phyloP scores from a whole-genome alignment of 2,797 vertebrate genomes.

The Lycodopsis pacificus region DNA sequence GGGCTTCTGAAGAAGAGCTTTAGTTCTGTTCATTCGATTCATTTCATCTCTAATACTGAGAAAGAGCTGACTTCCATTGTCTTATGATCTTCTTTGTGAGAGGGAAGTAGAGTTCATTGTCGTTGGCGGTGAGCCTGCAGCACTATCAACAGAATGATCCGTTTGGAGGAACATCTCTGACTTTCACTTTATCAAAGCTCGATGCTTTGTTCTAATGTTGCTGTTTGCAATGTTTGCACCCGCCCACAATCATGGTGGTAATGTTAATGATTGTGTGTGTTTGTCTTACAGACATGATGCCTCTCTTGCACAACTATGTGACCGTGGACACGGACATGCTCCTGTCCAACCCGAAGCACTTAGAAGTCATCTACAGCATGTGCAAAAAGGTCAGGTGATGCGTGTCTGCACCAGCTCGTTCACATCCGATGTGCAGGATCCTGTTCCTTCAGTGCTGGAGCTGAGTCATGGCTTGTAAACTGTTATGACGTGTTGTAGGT shows the following conservation, averaged over 20 bases:
- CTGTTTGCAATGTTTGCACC: not conserved
- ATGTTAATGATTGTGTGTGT: not conserved
- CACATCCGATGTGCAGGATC: not conserved
- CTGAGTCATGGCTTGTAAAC: not conserved
- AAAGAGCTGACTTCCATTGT: not conserved
- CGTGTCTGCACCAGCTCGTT: not conserved
- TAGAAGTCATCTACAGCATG: slow-evolving; percentile 97
- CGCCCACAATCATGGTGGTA: not conserved
- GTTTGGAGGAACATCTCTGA: too few species aligned
- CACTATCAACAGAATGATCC: not conserved
- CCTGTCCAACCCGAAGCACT: slow-evolving; percentile 92
- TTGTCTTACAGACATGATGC: slow-evolving; percentile 95
- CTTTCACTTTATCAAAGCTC: too few species aligned
- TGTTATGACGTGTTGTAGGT: slow-evolving; percentile 81
- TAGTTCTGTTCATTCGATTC: too few species aligned
- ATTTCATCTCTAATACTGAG: too few species aligned
- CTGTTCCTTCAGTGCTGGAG: not conserved
- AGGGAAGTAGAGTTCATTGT: not conserved
- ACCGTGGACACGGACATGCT: slow-evolving; percentile 95
- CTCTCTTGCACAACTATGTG: slow-evolving; percentile 97
- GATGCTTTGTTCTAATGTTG: not conserved
- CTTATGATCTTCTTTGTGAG: not conserved
- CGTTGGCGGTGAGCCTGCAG: not conserved
- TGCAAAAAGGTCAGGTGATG: slow-evolving; percentile 92
- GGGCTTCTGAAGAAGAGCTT: too few species aligned